Conservation (phyloP, 2,888 invertebrate species). For the Clunio marinus region DNA sequence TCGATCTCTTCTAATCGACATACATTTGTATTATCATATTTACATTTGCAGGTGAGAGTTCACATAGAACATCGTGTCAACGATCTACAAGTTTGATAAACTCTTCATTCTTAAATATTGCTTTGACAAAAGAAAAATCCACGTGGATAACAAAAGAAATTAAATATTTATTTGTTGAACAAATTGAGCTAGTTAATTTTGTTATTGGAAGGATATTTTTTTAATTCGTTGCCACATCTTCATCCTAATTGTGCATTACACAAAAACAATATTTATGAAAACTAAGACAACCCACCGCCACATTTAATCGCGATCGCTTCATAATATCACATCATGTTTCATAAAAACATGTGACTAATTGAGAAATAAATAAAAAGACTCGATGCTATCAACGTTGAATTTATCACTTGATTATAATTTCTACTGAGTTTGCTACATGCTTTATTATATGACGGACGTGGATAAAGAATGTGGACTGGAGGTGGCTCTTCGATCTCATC, state of each 20-base stretch:
- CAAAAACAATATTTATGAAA: not conserved
- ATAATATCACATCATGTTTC: conserved; percentile 18
- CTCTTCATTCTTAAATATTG: no score
- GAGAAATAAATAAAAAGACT: conserved; percentile 19
- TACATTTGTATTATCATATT: no score
- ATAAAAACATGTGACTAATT: conserved; percentile 10
- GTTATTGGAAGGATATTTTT: conserved; percentile 10
- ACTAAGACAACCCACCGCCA: not conserved
- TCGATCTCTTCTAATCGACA: no score
- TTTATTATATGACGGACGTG: conserved; percentile 53
- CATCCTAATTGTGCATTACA: not conserved
- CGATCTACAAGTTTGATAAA: no score
- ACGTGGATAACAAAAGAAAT: not conserved
- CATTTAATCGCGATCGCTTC: no score
- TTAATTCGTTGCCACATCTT: no score
- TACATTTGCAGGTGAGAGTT: no score
- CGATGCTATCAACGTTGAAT: not conserved
- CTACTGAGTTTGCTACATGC: conserved; percentile 28
- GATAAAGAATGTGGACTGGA: conserved; percentile 66
- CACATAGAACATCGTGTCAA: no score
- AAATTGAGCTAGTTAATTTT: not conserved
- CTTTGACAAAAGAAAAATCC: no score
- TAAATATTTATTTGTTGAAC: not conserved
- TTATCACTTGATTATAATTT: conserved; percentile 8
- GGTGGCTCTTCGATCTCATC: conserved; percentile 65